Percentiles rank a stretch among this genome's conserved stretches.
Conservation (phyloP, 2,797 vertebrate species). For the Furcifer pardalis region DNA sequence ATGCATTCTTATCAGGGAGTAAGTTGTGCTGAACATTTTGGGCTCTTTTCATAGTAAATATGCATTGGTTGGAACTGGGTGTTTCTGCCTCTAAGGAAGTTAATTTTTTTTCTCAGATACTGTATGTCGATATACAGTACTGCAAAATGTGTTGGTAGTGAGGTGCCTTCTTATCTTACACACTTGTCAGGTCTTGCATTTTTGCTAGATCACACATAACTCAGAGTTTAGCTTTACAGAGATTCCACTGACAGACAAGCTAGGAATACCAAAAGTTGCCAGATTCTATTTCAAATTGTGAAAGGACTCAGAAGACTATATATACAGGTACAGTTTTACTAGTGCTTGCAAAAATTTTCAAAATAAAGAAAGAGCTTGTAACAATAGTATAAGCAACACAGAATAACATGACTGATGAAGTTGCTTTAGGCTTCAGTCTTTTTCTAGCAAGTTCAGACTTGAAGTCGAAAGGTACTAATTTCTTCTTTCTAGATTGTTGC, state of each 20-base stretch:
- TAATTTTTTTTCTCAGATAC: background rate
- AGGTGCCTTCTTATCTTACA: background rate
- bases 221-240: conserved; percentile 21
- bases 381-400: conserved; percentile 57
- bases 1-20: no score
- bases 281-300: conserved; percentile 33
- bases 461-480: background rate
- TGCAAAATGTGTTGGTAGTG: background rate
- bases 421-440: background rate
- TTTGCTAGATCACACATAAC: conserved; percentile 24
- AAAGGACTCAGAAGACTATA: conserved; percentile 45
- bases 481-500: background rate
- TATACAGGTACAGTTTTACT: no score
- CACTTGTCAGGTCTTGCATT: background rate
- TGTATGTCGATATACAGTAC: background rate
- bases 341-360: no score
- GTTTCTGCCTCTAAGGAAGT: no score
- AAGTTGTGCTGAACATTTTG: no score
- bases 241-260: conserved; percentile 22
- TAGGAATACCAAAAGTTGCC: conserved; percentile 24
- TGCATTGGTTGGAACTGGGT: no score
- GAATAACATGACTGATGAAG: conserved; percentile 26
- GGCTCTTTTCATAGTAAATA: no score
- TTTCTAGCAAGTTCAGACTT: conserved; percentile 19
- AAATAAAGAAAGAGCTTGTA: conserved; percentile 53